Evolutionary conservation across 2,113 vertebrate species (phyloP).

Genomic region (Reinhardtius hippoglossoides): DNA sequence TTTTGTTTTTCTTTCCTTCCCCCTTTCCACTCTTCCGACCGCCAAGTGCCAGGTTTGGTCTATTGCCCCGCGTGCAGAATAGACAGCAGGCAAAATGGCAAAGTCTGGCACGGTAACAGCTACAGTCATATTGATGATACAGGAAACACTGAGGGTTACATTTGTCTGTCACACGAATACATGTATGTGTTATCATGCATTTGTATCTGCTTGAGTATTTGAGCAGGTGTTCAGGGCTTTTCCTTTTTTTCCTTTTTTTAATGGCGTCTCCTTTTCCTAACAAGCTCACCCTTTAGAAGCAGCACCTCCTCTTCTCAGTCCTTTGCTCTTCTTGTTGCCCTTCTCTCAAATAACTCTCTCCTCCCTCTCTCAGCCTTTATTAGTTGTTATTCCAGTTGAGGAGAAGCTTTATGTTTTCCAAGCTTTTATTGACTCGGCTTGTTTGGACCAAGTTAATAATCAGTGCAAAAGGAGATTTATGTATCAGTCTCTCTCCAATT

Average conservation of each 20-base stretch:
- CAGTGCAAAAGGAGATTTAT: conserved; percentile 2
- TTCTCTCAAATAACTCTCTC: conserved; percentile 17
- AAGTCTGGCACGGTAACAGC: conserved; percentile 37
- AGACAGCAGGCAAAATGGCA: conserved; percentile 37
- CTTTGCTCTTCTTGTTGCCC: conserved; percentile 28
- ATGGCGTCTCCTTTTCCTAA: conserved; percentile 12
- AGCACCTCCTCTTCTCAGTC: conserved; percentile 13
- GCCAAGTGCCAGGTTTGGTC: conserved; percentile 37
- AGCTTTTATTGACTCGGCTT: conserved; percentile 29
- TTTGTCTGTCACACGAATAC: conserved; percentile 4
- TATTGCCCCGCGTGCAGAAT: conserved; percentile 44
- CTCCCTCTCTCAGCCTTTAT: conserved; percentile 22
- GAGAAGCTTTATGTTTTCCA: conserved; percentile 2
- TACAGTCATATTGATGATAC: conserved; percentile 24
- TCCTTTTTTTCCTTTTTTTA: not conserved
- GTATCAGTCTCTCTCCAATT: conserved; percentile 9
- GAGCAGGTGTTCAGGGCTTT: not conserved
- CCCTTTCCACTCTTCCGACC: conserved; percentile 55
- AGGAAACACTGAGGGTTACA: conserved; percentile 12
- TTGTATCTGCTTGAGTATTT: not conserved
- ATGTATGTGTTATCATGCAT: conserved; percentile 16
- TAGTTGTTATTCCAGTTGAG: conserved; percentile 36
- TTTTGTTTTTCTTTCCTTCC: conserved; percentile 74
- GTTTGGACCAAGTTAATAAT: conserved; percentile 30
- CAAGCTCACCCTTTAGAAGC: conserved; percentile 49